Evolutionary conservation across 2,113 vertebrate species (phyloP), one percentile per base, ranked within the genome.

Genomic region (Alligator mississippiensis): DNA sequence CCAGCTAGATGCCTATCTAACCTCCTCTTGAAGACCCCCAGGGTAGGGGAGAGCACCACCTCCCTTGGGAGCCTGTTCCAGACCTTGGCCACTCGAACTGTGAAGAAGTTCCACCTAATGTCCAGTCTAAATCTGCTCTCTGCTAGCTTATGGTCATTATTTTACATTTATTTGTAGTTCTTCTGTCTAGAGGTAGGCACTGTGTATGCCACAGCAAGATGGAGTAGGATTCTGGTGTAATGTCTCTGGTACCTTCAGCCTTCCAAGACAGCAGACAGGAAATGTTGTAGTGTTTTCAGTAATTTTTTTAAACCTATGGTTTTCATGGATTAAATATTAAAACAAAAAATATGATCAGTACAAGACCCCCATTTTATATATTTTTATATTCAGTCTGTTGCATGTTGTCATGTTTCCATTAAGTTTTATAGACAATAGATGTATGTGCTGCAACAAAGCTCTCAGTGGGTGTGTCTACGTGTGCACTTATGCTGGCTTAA

Each of bases 271-370:
- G 68, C 30, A 7, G 47, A 47, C 8, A 79, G 77, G 78, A 82
- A 86, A 82, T 63, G 4, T 12, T 15, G 5, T 91, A 54, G 15
- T 47, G 57, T 58, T 15, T 13, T 59, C 6, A 1, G 72, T 90
- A 90, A 63, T 7, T 2, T 77, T 82, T 30, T 89, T 87, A 30
- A 80, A 55, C 19, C 34, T 82, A 54, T 47, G 47, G 54, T 91
- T 95, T 88, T 28, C 54, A 60, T 28, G 15, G 92, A 91, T 57
- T 7, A 92, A 93, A 64, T 62, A 80, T 11, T 38, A 77, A 80
- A 80, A 80, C 30, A 24, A 85, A 81, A 17, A 89, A 10, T 68
- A 87, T 34, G 79, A 8, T 38, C 60, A 88, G 62, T 15, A 88
- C 27, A 78, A 6, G 62, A 87, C 16, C 60, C 57, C 80, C 14